Base-by-base conservation (phyloP, 2,113 vertebrate species). In the Chauna torquata region DNA sequence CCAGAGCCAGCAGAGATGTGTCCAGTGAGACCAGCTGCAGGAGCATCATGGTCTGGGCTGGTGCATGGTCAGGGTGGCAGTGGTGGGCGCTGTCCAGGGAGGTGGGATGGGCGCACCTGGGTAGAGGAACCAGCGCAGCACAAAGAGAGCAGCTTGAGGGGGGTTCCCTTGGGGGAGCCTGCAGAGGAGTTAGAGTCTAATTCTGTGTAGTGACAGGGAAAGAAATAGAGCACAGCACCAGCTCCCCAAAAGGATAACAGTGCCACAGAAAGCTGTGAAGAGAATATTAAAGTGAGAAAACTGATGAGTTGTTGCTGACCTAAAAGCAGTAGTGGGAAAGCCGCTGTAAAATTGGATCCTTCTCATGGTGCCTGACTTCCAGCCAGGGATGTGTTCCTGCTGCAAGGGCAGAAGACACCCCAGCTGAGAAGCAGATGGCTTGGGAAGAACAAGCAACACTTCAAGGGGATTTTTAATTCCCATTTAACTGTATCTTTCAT, bases 1-100 rank as follows among this genome's bases (percentile, higher is more conserved):
- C 34, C 2, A 1, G 5, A 52, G 19, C 9, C 54, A 40, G 42
- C 1, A 2, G 28, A 16, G 2, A 6, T 7, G 5, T 2, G 0
- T 13, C 0, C 2, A 11, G 18, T 61, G 18, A 28, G 16, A 66
- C 7, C 0, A 0, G 38, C 42, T 36, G 55, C 59, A 1, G 2
- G 42, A 59, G 75, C 65, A 58, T 24, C 10, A 8, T 17, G 27
- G 15, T 64, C 17, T 5, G 7, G 36, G 36, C 25, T 16, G 25
- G 24, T 64, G 22, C 2, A 0, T 42, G 69, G 6, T 8, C 8
- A 10, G 38, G 23, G 30, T 6, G 44, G 19, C 47, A 36, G 27
- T 24, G 13, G 22, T 20, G 38, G 32, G 17, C 1, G 2, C 28
- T 0, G 0, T 0, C 2, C 42, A 54, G 49, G 12, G 70, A n/a